A percentile compares a stretch with the other conserved stretches of the same genome.
These are phyloP conservation scores for Drosophila kurseongensis DNA, from an alignment of 1,140 invertebrate species.

Conservation along the genomic window DNA sequence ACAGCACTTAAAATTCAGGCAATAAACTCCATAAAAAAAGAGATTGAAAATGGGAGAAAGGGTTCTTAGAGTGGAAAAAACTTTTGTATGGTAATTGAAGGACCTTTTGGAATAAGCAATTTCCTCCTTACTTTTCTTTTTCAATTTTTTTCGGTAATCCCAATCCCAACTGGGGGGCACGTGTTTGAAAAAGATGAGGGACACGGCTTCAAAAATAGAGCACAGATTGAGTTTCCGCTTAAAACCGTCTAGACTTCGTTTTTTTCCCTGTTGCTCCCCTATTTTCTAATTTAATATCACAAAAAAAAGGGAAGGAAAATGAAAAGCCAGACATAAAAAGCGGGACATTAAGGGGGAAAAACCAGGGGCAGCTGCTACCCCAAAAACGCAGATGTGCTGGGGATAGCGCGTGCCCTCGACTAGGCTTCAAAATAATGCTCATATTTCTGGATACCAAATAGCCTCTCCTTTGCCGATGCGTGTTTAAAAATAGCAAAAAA, in stretches of 20 bases:
- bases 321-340: slow-evolving; percentile 60
- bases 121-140: slow-evolving; percentile 45
- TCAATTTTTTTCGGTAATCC: slow-evolving; percentile 1
- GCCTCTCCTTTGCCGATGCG: slow-evolving; percentile 27
- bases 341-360: slow-evolving; percentile 13
- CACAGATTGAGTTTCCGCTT: slow-evolving; percentile 79
- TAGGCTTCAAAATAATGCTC: slow-evolving; percentile 65
- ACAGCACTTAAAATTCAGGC: slow-evolving; percentile 44
- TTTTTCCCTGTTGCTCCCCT: slow-evolving; percentile 60
- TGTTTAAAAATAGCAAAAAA: slow-evolving; percentile 76
- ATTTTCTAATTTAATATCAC: slow-evolving; percentile 74
- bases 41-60: slow-evolving; percentile 24
- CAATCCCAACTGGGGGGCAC: slow-evolving; percentile 41
- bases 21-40: slow-evolving; percentile 10
- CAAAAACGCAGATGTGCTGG: slow-evolving; percentile 62
- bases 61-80: slow-evolving; percentile 19
- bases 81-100: slow-evolving; percentile 50
- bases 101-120: slow-evolving; percentile 58
- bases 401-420: slow-evolving; percentile 64
- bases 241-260: slow-evolving; percentile 70
- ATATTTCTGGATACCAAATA: slow-evolving; percentile 26
- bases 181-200: slow-evolving; percentile 43
- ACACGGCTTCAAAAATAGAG: slow-evolving; percentile 69
- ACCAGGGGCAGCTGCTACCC: slow-evolving; percentile 46
- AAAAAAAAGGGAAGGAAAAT: slow-evolving; percentile 28